Evolutionary conservation across 1,140 invertebrate genomes (phyloP).

Genomic region (Temnothorax curvispinosus): DNA sequence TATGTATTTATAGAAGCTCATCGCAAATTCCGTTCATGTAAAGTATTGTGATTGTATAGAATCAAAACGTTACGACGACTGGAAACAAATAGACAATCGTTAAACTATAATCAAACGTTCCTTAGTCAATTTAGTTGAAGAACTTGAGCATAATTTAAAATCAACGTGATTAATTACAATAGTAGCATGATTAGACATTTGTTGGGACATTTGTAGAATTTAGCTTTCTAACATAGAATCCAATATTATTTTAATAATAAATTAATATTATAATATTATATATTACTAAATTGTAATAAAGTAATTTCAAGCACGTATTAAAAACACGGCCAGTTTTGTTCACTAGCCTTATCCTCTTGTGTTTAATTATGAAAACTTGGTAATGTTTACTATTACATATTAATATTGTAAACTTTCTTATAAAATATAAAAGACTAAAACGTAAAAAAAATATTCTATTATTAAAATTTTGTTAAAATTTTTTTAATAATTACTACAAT

Average conservation of each 20-base stretch:
- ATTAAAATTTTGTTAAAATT: not conserved
- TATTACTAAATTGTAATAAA: no score
- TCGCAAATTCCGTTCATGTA: not conserved
- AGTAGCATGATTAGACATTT: not conserved
- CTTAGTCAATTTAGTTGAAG: not conserved
- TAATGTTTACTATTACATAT: no score
- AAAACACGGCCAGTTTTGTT: no score
- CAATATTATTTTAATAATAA: not conserved
- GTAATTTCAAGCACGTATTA: no score
- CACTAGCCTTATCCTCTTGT: no score
- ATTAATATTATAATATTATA: not conserved
- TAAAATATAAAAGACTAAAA: not conserved
- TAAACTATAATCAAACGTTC: not conserved
- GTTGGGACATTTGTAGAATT: not conserved
- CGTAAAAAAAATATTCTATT: not conserved
- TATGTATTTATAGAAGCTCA: not conserved
- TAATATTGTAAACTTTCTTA: not conserved
- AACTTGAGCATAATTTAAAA: not conserved
- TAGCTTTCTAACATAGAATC: not conserved
- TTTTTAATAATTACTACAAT: not conserved
- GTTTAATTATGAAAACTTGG: no score
- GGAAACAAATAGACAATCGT: not conserved
- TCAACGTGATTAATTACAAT: not conserved
- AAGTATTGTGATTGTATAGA: not conserved
- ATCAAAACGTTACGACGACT: not conserved